phyloP scores from a whole-genome alignment of 2,888 invertebrate genomes.

The Oscheius sp. region DNA sequence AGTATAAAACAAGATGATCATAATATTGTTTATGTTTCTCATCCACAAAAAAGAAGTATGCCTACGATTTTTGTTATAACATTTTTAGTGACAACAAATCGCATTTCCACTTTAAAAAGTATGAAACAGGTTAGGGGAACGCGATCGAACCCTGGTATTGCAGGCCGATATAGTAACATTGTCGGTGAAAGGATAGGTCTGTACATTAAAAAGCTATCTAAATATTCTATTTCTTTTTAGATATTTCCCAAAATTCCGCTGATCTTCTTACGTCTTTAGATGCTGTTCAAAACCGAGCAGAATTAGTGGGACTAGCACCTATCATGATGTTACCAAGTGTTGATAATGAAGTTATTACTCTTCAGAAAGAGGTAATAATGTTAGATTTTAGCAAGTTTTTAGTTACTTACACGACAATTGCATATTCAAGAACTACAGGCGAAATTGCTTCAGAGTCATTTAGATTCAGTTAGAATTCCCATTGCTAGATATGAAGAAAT shows the following conservation, averaged over 20 bases:
- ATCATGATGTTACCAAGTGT: slow-evolving; percentile 48
- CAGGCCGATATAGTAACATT: slow-evolving; percentile 39
- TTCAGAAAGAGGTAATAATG: slow-evolving; percentile 50
- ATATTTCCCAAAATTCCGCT: slow-evolving; percentile 4
- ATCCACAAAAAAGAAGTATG: slow-evolving; percentile 1
- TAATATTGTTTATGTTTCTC: background rate
- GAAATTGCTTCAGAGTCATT: slow-evolving; percentile 45
- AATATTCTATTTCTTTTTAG: background rate
- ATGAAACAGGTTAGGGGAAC: too few relatives aligned
- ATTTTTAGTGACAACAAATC: background rate
- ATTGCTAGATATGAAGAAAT: slow-evolving; percentile 39
- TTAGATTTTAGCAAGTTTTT: slow-evolving; percentile 4
- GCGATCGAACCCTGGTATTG: too few relatives aligned
- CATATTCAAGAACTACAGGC: slow-evolving; percentile 50
- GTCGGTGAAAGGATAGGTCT: slow-evolving; percentile 10
- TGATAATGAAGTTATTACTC: slow-evolving; percentile 45
- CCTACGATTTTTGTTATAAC: too few relatives aligned
- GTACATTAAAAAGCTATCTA: too few relatives aligned
- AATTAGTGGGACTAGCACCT: slow-evolving; percentile 39
- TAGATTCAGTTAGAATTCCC: slow-evolving; percentile 42
- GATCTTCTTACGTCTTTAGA: slow-evolving; percentile 22
- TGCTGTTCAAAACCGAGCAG: slow-evolving; percentile 23
- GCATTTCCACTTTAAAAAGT: background rate
- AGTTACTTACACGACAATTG: slow-evolving; percentile 48
- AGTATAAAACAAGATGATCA: background rate